Conservation (phyloP, 2,888 invertebrate species). For the Myopa tessellatipennis region DNA sequence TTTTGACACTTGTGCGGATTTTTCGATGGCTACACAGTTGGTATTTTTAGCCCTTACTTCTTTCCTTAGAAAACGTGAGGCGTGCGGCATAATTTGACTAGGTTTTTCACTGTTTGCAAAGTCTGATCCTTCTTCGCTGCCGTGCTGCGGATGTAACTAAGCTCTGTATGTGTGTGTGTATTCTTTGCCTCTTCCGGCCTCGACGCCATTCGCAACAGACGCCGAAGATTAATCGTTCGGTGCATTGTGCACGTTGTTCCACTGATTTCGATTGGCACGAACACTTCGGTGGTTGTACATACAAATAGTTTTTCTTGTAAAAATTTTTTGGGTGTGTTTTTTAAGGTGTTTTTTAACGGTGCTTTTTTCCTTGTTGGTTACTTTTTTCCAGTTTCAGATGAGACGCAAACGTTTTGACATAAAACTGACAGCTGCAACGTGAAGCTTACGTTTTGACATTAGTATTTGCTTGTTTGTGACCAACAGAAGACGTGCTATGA, state of each 20-base stretch:
- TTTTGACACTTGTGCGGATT: slow-evolving; percentile 28
- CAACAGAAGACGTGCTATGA: too few relatives aligned
- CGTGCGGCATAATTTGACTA: not conserved
- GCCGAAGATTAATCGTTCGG: slow-evolving; percentile 2
- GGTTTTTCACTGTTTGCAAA: not conserved
- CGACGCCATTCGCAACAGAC: not conserved
- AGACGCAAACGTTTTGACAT: not conserved
- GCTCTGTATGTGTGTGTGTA: not conserved
- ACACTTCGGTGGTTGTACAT: not conserved
- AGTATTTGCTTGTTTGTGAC: too few relatives aligned
- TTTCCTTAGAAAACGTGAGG: not conserved
- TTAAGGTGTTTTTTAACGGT: too few relatives aligned
- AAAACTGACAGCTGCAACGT: not conserved
- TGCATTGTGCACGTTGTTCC: not conserved
- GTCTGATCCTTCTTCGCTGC: not conserved
- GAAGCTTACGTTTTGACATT: not conserved
- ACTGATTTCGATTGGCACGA: not conserved
- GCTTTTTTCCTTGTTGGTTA: not conserved
- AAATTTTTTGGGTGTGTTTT: too few relatives aligned
- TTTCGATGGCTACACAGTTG: slow-evolving; percentile 1
- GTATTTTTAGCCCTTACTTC: not conserved
- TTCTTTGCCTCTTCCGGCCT: not conserved
- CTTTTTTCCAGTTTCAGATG: not conserved
- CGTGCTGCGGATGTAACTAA: not conserved
- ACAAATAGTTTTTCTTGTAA: too few relatives aligned